Base-by-base conservation (phyloP, 35 echinoderm and acorn worm genomes). In the Anneissia japonica region DNA sequence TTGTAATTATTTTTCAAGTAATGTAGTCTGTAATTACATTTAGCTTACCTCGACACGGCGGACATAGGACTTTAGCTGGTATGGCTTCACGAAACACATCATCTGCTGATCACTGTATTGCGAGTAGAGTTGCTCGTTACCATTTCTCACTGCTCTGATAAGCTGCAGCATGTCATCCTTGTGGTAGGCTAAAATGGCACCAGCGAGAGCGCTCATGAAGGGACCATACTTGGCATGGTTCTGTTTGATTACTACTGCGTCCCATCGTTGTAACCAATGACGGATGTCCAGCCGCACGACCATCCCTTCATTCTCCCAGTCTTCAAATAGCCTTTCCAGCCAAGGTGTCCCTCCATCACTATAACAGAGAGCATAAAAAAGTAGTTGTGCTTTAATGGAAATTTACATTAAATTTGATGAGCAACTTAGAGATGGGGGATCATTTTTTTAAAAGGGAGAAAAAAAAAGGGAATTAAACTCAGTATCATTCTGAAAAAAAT, bases 201-300 rank as follows among this genome's bases (percentile, higher is more conserved):
- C 88, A 83, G 88, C 88, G 28, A 89, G 87, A 75, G 87, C 43
- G 38, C 79, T 83, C 30, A 89, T 83, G 35, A 89, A 89, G 0
- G 43, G 17, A 21, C 80, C 87, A 85, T 85, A 85, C 89, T 90
- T 90, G 0, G 82, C 46, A 36, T 90, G 89, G 13, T 64, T 36
- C 46, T 90, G 89, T 37, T 86, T 86, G 0, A 90, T 85, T 38
- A 90, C 82, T 3, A 90, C 82, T 78, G 82, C 74, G 36, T 91
- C 89, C 89, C 89, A 91, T 36, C 89, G 83, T 28, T 91, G 89
- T 14, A 91, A 56, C 89, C 89, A 91, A 38, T 86, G 89, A 19
- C 89, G 32, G 56, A 86, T 86, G 39, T 86, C 89, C 39, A 91
- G 83, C 26, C 89, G 32, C 23, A 91, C 43, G 28, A 91, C 89